Percentiles rank a stretch among this genome's conserved stretches.
phyloP scores from a whole-genome alignment of 2,113 vertebrate species.

The Atrichornis clamosus region DNA sequence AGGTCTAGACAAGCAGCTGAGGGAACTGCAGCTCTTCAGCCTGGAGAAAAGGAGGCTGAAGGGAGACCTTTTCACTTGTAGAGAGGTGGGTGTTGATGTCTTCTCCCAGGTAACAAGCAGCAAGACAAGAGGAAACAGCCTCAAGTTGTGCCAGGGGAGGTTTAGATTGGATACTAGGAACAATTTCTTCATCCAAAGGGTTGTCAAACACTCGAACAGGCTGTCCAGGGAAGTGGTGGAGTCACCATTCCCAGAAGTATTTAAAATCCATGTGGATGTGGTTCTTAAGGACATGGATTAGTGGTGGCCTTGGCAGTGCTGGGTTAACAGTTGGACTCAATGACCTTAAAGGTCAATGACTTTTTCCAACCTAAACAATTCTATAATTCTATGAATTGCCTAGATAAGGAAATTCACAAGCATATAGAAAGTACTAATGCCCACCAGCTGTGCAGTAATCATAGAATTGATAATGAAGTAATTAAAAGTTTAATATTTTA shows the following conservation, averaged over 20 bases:
- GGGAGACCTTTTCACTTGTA: neutral
- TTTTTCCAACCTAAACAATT: neutral
- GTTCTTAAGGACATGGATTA: neutral
- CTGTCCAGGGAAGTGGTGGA: neutral
- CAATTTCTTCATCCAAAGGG: neutral
- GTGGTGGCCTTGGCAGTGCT: neutral
- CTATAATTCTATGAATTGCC: neutral
- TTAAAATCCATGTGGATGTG: neutral
- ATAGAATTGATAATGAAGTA: slow-evolving; percentile 15
- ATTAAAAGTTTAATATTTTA: slow-evolving; percentile 32
- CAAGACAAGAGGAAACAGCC: neutral
- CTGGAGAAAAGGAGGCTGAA: neutral
- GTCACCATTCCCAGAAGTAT: neutral
- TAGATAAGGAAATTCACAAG: slow-evolving; percentile 23
- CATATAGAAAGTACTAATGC: slow-evolving; percentile 11
- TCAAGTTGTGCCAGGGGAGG: neutral
- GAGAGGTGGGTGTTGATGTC: neutral
- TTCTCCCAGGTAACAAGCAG: neutral
- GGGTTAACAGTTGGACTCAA: neutral
- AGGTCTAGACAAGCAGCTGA: neutral
- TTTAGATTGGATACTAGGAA: neutral
- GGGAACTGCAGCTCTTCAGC: neutral
- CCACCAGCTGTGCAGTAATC: slow-evolving; percentile 22
- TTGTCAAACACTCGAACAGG: neutral
- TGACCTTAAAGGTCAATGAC: neutral